Conservation (phyloP, 2,888 invertebrate genomes). For the Acanthacorydalis orientalis region DNA sequence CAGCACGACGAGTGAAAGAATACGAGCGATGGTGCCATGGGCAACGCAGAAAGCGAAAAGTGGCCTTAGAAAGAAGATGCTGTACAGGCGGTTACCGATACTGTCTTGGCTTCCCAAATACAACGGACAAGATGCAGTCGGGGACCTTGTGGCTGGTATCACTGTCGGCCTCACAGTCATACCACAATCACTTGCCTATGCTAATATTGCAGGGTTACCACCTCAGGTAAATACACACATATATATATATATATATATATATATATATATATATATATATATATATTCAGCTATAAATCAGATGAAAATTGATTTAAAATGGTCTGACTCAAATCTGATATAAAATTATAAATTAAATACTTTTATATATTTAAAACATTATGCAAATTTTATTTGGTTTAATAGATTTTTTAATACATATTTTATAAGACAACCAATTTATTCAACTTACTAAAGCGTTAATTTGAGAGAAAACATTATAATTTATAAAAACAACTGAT, state of each 20-base stretch:
- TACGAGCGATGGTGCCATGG: slow-evolving; percentile 24
- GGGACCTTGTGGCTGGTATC: slow-evolving; percentile 79
- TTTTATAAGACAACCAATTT: too few species aligned
- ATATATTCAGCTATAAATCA: too few species aligned
- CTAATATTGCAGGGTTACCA: slow-evolving; percentile 63
- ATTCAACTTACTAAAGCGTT: too few species aligned
- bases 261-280: too few species aligned
- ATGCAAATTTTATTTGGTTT: too few species aligned
- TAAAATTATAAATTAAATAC: too few species aligned
- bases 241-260: background rate
- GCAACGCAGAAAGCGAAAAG: slow-evolving; percentile 27
- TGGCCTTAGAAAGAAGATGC: slow-evolving; percentile 46
- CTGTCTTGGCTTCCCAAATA: slow-evolving; percentile 65
- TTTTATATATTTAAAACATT: too few species aligned
- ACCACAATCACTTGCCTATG: slow-evolving; percentile 74
- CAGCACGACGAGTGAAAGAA: slow-evolving; percentile 15
- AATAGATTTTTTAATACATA: too few species aligned
- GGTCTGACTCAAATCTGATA: background rate
- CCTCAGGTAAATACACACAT: slow-evolving; percentile 32
- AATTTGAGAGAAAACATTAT: too few species aligned
- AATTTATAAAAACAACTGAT: too few species aligned
- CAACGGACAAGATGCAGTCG: slow-evolving; percentile 50
- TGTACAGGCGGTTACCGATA: slow-evolving; percentile 59
- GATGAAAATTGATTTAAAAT: too few species aligned
- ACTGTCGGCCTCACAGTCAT: slow-evolving; percentile 89